Base-by-base conservation (phyloP, 2,888 invertebrate genomes). In the Ctena decussata region DNA sequence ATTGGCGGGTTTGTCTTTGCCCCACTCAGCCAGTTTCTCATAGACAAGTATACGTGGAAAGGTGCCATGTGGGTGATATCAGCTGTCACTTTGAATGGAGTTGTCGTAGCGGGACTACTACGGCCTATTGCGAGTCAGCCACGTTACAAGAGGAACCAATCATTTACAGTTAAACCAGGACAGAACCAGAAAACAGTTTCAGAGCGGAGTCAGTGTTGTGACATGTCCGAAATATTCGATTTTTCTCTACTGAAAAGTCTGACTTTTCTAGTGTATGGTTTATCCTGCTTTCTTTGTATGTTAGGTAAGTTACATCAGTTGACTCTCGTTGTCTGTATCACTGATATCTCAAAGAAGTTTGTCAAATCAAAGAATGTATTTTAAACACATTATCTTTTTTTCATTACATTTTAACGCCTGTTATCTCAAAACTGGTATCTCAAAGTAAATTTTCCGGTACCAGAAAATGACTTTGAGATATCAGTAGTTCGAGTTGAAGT, bases 1-100 rank as follows among this genome's bases (percentile, higher is more conserved):
- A 98, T 99, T 24, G 99, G 99, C 18, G 98, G 97, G 11, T 98
- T 98, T 94, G 96, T 98, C 0, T 97, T 99, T 94, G 97, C 98
- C 0, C 98, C 98, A 0, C 95, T 99, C 11, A 98, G 97, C 97
- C 69, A 96, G 30, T 89, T 94, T 1, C 96, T 99, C 11, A 96
- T 98, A 27, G 95, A 96, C 0, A 89, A 93, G 0, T 96, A 96
- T 72, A 97, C 97, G 0, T 99, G 99, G 99, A 97, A 97, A 80
- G 96, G 96, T 21, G 97, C 98, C 0, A 95, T 98, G 35, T 96
- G 98, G 49, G 96, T 97, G 41, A 97, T 99, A 83, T 98, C 98
- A n/a, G 98, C 97, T 37, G 96, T 98, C 91, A 96, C 98, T 41
- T 95, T 99, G 44, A 96, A 97, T 27, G 98, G 98, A 94, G 96